Conservation (phyloP, 2,113 vertebrate genomes). For the Lonchura striata region DNA sequence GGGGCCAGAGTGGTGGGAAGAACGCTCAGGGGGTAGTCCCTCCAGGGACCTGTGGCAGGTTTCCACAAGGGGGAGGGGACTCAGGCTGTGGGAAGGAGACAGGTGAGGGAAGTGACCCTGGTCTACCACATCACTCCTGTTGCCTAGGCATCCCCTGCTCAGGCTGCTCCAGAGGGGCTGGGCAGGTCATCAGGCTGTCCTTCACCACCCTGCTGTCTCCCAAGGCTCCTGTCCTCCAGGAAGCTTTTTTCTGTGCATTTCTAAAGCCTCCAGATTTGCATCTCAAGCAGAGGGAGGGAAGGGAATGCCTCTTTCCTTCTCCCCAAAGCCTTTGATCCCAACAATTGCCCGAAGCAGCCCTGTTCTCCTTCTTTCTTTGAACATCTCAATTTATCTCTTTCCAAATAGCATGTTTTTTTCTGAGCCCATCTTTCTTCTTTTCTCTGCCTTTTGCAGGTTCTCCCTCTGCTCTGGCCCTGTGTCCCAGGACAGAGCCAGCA, state of each 20-base stretch:
- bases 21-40: not conserved
- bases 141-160: not conserved
- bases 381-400: conserved; percentile 61
- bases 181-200: not conserved
- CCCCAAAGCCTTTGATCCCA: conserved; percentile 34
- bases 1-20: not conserved
- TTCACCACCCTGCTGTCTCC: not conserved
- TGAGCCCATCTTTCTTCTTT: conserved; percentile 39
- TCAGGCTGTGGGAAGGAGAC: not conserved
- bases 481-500: not conserved
- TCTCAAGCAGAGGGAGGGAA: conserved; percentile 49
- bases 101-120: not conserved
- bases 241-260: conserved; percentile 29
- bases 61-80: not conserved
- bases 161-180: not conserved
- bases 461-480: not conserved
- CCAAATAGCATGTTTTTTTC: not conserved
- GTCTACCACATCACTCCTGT: not conserved
- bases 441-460: conserved; percentile 15
- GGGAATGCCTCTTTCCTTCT: conserved; percentile 36
- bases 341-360: not conserved
- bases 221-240: not conserved
- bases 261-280: conserved; percentile 54
- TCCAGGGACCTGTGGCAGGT: not conserved
- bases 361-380: conserved; percentile 45